Percentiles rank a stretch among this genome's conserved stretches.
Conservation (phyloP, 2,797 vertebrate genomes). For the Malurus splendens region DNA sequence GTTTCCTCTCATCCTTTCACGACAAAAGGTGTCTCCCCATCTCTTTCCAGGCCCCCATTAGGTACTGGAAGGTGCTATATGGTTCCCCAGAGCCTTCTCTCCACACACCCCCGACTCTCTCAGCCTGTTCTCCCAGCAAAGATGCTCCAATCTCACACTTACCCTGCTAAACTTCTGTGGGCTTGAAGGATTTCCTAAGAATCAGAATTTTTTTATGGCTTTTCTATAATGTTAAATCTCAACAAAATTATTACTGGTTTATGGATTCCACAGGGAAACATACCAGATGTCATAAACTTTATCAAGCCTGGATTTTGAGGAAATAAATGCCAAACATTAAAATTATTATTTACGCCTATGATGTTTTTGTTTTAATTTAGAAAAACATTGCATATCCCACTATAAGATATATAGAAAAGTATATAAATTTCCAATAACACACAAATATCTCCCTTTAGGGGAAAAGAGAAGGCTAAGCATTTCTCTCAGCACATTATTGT, state of each 20-base stretch:
- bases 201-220: background rate
- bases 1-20: rapidly evolving
- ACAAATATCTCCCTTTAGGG: background rate
- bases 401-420: background rate
- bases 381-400: background rate
- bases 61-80: background rate
- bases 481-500: background rate
- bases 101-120: background rate
- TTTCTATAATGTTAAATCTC: background rate
- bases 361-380: background rate
- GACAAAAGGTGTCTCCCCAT: background rate
- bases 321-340: background rate
- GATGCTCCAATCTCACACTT: background rate
- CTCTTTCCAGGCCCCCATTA: background rate
- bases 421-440: background rate
- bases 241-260: background rate
- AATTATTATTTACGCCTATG: background rate
- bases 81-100: background rate
- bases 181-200: background rate
- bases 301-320: background rate
- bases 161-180: too few relatives aligned
- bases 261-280: background rate
- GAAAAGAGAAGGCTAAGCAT: background rate
- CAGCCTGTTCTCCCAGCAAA: background rate
- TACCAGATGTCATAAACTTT: background rate